phyloP scores from a whole-genome alignment of 2,888 invertebrate species.

The Miltochrista miniata region DNA sequence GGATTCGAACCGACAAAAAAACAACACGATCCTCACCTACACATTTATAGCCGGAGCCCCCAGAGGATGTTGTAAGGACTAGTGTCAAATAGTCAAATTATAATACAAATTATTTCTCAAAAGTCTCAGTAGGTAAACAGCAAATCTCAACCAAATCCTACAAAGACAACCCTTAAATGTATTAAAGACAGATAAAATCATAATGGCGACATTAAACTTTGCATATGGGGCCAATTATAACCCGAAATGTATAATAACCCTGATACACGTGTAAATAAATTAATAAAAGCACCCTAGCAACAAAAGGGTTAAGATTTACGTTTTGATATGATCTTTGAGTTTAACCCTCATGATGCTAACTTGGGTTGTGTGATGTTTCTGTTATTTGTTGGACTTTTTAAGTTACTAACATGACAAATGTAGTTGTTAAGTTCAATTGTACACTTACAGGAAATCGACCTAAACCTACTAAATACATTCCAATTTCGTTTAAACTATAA shows the following conservation, averaged over 20 bases:
- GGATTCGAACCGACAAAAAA: too few relatives aligned
- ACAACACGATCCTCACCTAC: too few relatives aligned
- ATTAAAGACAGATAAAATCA: constrained; percentile 72
- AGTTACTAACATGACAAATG: too few relatives aligned
- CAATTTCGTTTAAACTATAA: too few relatives aligned
- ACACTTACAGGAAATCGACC: too few relatives aligned
- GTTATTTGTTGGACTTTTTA: constrained; percentile 1
- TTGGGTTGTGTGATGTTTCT: constrained; percentile 12
- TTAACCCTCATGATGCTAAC: constrained; percentile 47
- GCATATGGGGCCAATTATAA: constrained; percentile 78
- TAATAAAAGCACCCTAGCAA: constrained; percentile 74
- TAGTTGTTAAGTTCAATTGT: too few relatives aligned
- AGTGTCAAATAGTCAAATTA: too few relatives aligned
- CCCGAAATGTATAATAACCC: constrained; percentile 66
- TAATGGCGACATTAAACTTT: constrained; percentile 68
- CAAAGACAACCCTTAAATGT: constrained; percentile 54
- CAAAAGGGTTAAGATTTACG: constrained; percentile 73
- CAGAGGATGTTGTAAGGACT: too few relatives aligned
- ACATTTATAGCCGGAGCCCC: too few relatives aligned
- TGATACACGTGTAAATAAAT: constrained; percentile 78
- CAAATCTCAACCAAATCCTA: constrained; percentile 8
- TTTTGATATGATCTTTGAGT: constrained; percentile 59
- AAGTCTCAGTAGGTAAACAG: not conserved
- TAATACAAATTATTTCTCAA: too few relatives aligned
- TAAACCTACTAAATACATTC: too few relatives aligned